A percentile compares a stretch with the other conserved stretches of the same genome.
phyloP scores from a whole-genome alignment of 2,888 invertebrate species.

The Lasioglossum oenotherae region DNA sequence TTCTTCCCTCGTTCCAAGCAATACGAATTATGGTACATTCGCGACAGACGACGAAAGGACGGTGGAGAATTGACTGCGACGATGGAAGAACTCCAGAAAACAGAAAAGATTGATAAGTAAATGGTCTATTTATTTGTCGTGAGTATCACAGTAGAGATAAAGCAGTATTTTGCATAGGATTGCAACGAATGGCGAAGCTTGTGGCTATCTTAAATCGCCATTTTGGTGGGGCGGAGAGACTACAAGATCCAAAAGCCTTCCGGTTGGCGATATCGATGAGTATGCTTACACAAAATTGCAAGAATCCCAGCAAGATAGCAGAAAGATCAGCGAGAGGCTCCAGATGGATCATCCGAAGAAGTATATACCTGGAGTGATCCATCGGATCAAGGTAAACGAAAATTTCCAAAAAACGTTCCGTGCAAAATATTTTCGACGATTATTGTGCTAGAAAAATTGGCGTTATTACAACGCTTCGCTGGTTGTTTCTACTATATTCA shows the following conservation, averaged over 20 bases:
- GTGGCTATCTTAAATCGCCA: background rate
- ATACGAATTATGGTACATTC: conserved; percentile 43
- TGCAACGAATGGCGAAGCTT: background rate
- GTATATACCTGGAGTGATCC: conserved; percentile 34
- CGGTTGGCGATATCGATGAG: conserved; percentile 36
- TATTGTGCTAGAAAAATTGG: background rate
- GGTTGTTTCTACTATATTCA: background rate
- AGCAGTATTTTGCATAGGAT: background rate
- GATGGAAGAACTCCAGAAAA: background rate
- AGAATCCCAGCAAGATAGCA: background rate
- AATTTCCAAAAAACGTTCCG: too few species aligned
- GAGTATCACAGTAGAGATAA: background rate
- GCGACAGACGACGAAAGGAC: background rate
- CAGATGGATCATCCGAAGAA: conserved; percentile 34
- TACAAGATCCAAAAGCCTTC: background rate
- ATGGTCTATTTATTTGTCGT: background rate
- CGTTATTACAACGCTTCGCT: background rate
- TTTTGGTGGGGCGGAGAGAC: conserved; percentile 29
- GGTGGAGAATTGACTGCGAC: background rate
- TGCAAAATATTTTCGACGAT: background rate
- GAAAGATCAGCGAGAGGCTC: conserved; percentile 26
- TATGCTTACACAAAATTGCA: conserved; percentile 18
- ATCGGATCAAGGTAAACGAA: background rate
- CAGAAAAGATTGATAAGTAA: conserved; percentile 13
- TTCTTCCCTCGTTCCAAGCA: conserved; percentile 56